Percentiles rank a stretch among this genome's conserved stretches.
These are phyloP conservation scores for Paradoxurus hermaphroditus DNA, from an alignment of 2,113 vertebrate genomes.

Conservation along the genomic window DNA sequence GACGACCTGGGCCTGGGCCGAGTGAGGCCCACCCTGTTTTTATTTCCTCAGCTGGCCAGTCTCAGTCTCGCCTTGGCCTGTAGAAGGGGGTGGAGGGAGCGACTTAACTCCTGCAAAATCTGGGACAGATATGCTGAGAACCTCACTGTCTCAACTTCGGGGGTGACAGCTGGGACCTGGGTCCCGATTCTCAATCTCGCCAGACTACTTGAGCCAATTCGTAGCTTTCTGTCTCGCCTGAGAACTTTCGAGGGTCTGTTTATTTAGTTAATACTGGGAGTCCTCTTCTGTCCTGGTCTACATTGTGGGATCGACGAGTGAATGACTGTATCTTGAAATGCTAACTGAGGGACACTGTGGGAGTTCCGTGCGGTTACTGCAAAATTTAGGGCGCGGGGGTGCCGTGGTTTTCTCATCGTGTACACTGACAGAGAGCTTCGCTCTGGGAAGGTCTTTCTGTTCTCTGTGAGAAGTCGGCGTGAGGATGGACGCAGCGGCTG, in stretches of 20 bases:
- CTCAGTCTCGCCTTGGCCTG: conserved; percentile 13
- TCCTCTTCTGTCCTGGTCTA: conserved; percentile 20
- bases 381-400: neutral
- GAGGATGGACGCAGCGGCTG: neutral
- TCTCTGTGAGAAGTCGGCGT: neutral
- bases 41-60: conserved; percentile 40
- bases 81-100: neutral
- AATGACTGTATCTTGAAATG: neutral
- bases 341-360: too few relatives aligned
- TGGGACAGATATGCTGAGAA: neutral
- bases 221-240: neutral
- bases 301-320: neutral
- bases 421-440: neutral
- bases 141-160: neutral
- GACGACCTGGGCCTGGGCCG: neutral
- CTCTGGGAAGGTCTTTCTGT: neutral
- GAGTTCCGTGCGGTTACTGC: neutral
- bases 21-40: neutral
- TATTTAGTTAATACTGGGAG: neutral
- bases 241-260: neutral
- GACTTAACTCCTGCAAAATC: neutral
- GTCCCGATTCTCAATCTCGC: neutral
- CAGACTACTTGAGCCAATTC: neutral
- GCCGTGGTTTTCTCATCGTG: neutral
- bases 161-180: neutral